Conservation (phyloP, 1,140 invertebrate genomes). For the Drosophila lowei region DNA sequence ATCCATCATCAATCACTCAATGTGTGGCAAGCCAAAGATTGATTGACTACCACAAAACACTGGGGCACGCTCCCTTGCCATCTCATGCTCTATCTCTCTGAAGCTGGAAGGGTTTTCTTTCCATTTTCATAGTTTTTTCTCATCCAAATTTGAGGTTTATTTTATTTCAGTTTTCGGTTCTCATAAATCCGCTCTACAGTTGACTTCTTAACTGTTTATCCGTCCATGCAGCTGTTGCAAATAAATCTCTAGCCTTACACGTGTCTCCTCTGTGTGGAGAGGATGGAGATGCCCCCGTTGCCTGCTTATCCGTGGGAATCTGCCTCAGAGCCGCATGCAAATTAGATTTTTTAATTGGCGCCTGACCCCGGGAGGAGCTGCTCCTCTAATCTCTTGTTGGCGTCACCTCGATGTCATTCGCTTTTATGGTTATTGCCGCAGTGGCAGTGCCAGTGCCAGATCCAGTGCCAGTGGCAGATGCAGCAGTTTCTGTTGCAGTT, state of each 20-base stretch:
- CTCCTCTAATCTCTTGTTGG: slow-evolving; percentile 48
- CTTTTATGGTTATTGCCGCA: slow-evolving; percentile 73
- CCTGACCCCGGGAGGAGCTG: slow-evolving; percentile 30
- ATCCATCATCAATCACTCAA: slow-evolving; percentile 39
- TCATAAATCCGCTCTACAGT: too few species aligned
- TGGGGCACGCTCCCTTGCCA: too few species aligned
- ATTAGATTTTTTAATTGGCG: slow-evolving; percentile 79
- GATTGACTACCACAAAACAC: too few species aligned
- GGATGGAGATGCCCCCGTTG: not conserved
- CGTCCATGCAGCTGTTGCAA: slow-evolving; percentile 16
- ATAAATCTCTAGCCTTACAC: slow-evolving; percentile 23
- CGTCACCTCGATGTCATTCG: slow-evolving; percentile 71
- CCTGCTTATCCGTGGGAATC: slow-evolving; percentile 46
- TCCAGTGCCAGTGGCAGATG: not conserved
- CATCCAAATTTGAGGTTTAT: too few species aligned
- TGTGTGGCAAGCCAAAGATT: slow-evolving; percentile 18
- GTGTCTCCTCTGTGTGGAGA: not conserved
- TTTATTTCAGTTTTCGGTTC: too few species aligned
- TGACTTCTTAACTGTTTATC: too few species aligned
- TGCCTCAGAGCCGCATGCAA: slow-evolving; percentile 52
- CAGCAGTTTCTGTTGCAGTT: slow-evolving; percentile 45
- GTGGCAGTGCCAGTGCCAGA: slow-evolving; percentile 18
- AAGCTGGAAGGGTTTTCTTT: slow-evolving; percentile 2
- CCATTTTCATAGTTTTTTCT: too few species aligned
- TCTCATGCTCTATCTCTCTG: too few species aligned